Evolutionary conservation across 2,113 vertebrate genomes (phyloP), one percentile per base, ranked within the genome.

Genomic region (Rafetus swinhoei): DNA sequence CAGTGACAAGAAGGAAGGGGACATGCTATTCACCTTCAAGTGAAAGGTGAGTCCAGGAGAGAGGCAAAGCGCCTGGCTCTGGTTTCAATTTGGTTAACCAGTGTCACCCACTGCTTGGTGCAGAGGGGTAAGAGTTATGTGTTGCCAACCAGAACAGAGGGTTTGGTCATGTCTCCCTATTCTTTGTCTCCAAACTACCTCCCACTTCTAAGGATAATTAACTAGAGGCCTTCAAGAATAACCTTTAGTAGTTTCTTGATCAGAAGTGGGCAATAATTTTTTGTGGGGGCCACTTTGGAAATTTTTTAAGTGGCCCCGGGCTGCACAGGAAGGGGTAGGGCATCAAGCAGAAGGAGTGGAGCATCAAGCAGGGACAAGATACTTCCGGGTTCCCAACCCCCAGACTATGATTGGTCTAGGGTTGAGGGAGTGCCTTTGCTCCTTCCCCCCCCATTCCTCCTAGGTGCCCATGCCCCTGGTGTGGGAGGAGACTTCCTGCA

Each of bases 51-150:
- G 15, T 15, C 32, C 29, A n/a, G 3, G 14, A 69, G 62, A 16
- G 27, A 32, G 62, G 62, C 29, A 69, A n/a, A n/a, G 62, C 18
- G 29, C 32, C 32, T 69, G 62, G 62, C 62, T n/a, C 15, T 15
- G 32, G 62, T 18, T n/a, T 69, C 62, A 15, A 18, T 69, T 27
- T n/a, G 7, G 62, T 65, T 65, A 16, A 65, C 29, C 32, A 69
- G 29, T 13, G 3, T n/a, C 1, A 5, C 32, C 62, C 62, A n/a
- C 29, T 32, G 8, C 12, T 15, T 27, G 5, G 0, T 65, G 29
- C 29, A 65, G 62, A 18, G 15, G 7, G 15, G 6, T n/a, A 65
- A n/a, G 62, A 16, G 29, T 65, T 65, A 65, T 32, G 62, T n/a
- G 14, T 15, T 69, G 15, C 62, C 62, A 45, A 18, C 15, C 62